A percentile compares a stretch with the other conserved stretches of the same genome.
These are phyloP conservation scores for Phymatocera aterrima DNA, from an alignment of 2,888 invertebrate species.

Conservation along the genomic window DNA sequence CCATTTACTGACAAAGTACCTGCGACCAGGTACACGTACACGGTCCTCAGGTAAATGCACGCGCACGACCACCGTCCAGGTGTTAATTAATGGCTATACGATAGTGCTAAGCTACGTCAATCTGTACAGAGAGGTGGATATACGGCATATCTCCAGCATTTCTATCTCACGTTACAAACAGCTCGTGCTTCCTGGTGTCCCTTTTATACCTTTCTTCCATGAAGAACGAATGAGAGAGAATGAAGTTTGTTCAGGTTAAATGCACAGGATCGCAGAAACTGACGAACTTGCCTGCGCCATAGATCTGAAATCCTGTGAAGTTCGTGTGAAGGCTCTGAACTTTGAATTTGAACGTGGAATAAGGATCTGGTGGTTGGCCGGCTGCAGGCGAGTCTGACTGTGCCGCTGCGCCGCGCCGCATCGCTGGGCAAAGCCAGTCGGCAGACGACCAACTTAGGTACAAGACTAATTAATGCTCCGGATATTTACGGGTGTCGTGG, in stretches of 20 bases:
- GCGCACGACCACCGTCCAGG: not conserved
- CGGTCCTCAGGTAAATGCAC: not conserved
- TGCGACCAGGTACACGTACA: not conserved
- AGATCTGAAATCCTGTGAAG: not conserved
- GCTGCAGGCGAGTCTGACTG: slow-evolving; percentile 26
- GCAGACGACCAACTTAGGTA: slow-evolving; percentile 41
- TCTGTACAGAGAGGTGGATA: not conserved
- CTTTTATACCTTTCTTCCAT: too few species aligned
- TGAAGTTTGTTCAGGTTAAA: not conserved
- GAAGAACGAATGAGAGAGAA: not conserved
- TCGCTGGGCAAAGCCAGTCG: slow-evolving; percentile 33
- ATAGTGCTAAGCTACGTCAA: not conserved
- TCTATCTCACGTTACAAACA: too few species aligned
- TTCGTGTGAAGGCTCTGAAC: not conserved
- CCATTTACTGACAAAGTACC: slow-evolving; percentile 36
- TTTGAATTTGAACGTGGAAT: not conserved
- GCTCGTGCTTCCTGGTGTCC: not conserved
- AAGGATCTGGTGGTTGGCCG: slow-evolving; percentile 6
- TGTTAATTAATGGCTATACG: slow-evolving; percentile 1
- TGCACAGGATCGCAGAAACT: not conserved
- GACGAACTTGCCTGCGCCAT: not conserved
- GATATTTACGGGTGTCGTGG: slow-evolving; percentile 50
- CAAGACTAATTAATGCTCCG: slow-evolving; percentile 50
- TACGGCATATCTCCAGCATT: not conserved
- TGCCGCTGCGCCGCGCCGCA: not conserved